Evolutionary conservation across 2,113 vertebrate species (phyloP), one percentile per base, ranked within the genome.

Genomic region (Emberiza fucata): DNA sequence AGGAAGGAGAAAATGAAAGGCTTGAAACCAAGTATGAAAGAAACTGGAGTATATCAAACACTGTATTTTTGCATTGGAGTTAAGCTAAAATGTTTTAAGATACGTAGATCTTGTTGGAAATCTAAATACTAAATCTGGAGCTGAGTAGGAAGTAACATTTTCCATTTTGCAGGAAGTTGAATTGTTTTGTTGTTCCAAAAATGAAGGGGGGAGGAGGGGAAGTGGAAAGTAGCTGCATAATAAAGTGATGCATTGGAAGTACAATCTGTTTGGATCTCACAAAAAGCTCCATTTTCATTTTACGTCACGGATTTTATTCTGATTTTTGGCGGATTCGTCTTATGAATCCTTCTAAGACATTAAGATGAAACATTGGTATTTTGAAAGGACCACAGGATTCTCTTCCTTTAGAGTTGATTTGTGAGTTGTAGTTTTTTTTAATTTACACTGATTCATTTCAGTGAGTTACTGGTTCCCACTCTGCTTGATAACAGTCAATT

Each of bases 171-270:
- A 90, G 92, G 94, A 92, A 95, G 84, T 90, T 81, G 88, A 80
- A 95, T 92, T 96, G 89, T 94, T 95, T 88, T 92, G 86, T 94
- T 95, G 81, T 90, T 83, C 86, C 86, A 84, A 82, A 93, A 88
- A 45, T 65, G 77, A 84, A 76, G 50, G 23, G 20, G 18, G 81
- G 47, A 86, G 48, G 77, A 72, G 68, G 81, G 60, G 65, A 72
- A 66, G 85, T 35, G n/a, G 63, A 86, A 92, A 61, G 59, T 78
- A 45, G 68, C 70, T 90, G 69, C 69, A 51, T 91, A 70, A 90
- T 87, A 63, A 94, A 81, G 64, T 78, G 33, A 33, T 90, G 28
- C 39, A 35, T 42, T 88, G 79, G 71, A 85, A 82, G 76, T 40
- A 47, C 71, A 93, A 47, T 94, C 92, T 94, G 86, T 77, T 94